Percentiles rank a stretch among this genome's conserved stretches.
Conservation (phyloP, 2,797 vertebrate genomes). For the Mus spretus region DNA sequence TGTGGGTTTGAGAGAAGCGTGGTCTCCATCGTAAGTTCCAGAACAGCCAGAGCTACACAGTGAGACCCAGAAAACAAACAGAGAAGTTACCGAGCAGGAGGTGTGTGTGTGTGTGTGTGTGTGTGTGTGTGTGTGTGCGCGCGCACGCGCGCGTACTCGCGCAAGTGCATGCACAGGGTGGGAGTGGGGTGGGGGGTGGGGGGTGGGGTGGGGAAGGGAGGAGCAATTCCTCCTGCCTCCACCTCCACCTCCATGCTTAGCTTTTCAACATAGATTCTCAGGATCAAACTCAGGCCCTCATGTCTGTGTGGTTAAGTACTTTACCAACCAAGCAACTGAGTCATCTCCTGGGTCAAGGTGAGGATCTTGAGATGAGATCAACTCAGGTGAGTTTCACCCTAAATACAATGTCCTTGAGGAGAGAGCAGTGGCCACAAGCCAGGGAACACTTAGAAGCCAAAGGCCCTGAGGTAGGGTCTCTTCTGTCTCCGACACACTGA, state of each 20-base stretch:
- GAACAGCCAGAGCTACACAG: not conserved
- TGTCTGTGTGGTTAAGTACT: not conserved
- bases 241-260: too few species aligned
- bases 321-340: not conserved
- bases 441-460: not conserved
- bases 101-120: too few species aligned
- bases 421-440: not conserved
- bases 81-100: not conserved
- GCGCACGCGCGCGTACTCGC: too few species aligned
- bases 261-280: not conserved
- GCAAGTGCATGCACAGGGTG: too few species aligned
- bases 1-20: not conserved
- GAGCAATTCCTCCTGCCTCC: too few species aligned
- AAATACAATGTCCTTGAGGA: not conserved
- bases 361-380: not conserved
- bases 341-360: not conserved
- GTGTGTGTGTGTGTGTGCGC: too few species aligned
- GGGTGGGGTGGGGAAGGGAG: too few species aligned
- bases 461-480: too few species aligned
- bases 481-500: not conserved
- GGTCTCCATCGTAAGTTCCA: not conserved
- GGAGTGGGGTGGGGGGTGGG: too few species aligned
- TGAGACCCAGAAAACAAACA: not conserved
- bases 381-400: not conserved
- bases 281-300: not conserved